Conservation (phyloP, 1,140 invertebrate species). For the Drosophila watanabei region DNA sequence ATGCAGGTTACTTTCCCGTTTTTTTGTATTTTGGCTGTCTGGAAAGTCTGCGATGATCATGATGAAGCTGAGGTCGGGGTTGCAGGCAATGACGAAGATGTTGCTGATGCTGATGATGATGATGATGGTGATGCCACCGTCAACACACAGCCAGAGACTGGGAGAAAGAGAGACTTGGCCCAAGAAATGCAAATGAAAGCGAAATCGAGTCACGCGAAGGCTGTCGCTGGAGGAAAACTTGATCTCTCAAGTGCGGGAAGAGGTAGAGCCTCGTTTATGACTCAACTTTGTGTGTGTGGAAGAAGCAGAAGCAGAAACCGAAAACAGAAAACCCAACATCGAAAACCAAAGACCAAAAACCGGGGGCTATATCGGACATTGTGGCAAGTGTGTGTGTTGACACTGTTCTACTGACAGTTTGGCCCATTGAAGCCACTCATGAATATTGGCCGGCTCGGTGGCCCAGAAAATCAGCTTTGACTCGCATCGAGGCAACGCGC, state of each 20-base stretch:
- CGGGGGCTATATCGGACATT: constrained; percentile 20
- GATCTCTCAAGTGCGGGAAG: constrained; percentile 21
- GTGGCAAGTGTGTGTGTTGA: constrained; percentile 45
- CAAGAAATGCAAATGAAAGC: constrained; percentile 70
- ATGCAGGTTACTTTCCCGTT: constrained; percentile 13
- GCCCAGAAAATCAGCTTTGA: constrained; percentile 15
- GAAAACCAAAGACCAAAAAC: constrained; percentile 3
- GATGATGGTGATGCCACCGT: constrained; percentile 3
- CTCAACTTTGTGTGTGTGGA: constrained; percentile 45
- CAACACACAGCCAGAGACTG: constrained; percentile 2
- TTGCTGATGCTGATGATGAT: neutral
- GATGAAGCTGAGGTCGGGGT: constrained; percentile 5
- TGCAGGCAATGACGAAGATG: constrained; percentile 2
- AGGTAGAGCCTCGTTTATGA: constrained; percentile 41
- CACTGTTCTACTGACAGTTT: constrained; percentile 35
- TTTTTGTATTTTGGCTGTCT: constrained; percentile 21
- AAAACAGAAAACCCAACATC: neutral
- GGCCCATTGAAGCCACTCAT: constrained; percentile 30
- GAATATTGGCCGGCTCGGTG: constrained; percentile 25
- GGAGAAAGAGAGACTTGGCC: constrained; percentile 41
- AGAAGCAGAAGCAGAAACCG: neutral
- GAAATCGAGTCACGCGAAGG: constrained; percentile 71
- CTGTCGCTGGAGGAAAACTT: constrained; percentile 48
- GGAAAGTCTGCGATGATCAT: constrained; percentile 24
- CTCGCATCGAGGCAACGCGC: constrained; percentile 2